Percentiles rank a stretch among this genome's conserved stretches.
phyloP scores from a whole-genome alignment of 2,113 vertebrate species.

The Colistium nudipinnis region DNA sequence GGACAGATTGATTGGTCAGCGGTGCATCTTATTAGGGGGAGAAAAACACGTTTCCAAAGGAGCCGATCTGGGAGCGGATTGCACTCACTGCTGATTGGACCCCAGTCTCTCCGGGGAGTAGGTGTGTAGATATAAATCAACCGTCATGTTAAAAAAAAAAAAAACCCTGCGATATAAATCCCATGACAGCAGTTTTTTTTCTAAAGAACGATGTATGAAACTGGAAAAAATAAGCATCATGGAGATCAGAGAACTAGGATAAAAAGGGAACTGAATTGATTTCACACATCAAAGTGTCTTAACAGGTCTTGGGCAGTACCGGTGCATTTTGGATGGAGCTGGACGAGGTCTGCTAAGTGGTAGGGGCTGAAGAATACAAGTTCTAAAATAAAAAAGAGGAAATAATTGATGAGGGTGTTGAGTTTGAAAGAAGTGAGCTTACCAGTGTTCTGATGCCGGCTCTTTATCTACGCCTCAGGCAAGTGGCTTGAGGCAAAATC shows the following conservation, averaged over 20 bases:
- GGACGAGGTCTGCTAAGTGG: not conserved
- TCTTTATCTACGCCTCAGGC: not conserved
- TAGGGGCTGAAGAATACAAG: not conserved
- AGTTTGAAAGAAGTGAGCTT: not conserved
- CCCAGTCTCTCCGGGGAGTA: slow-evolving; percentile 23
- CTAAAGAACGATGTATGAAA: slow-evolving; percentile 1
- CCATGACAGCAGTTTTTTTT: slow-evolving; percentile 16
- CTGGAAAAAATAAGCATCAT: not conserved
- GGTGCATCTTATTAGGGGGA: slow-evolving; percentile 68
- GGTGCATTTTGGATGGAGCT: not conserved
- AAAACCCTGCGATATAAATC: slow-evolving; percentile 1
- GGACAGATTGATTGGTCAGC: slow-evolving; percentile 69
- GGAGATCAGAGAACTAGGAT: not conserved
- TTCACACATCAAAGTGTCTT: not conserved
- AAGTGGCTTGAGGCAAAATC: not conserved
- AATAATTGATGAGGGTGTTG: not conserved
- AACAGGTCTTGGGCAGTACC: not conserved
- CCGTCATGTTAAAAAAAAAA: slow-evolving; percentile 2
- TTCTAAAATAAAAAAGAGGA: not conserved
- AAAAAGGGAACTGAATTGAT: not conserved
- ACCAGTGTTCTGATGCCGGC: not conserved
- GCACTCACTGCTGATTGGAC: slow-evolving; percentile 43
- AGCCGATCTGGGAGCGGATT: slow-evolving; percentile 25
- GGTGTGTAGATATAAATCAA: slow-evolving; percentile 46
- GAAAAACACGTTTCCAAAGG: slow-evolving; percentile 61